Conservation (phyloP, 2,113 vertebrate species). For the Poeciliopsis prolifica region DNA sequence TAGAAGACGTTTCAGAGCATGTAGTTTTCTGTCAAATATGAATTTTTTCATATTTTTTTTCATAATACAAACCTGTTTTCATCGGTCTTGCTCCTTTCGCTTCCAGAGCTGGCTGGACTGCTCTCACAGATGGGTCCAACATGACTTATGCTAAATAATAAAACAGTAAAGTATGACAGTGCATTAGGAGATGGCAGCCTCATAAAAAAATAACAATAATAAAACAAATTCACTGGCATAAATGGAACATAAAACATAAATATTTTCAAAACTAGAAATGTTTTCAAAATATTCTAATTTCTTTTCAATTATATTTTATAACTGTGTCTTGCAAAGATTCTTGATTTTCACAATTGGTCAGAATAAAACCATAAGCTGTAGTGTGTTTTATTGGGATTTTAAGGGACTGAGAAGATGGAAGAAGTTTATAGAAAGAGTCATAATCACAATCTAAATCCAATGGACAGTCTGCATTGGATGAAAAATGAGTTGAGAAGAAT, state of each 20-base stretch:
- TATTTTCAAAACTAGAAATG: not conserved
- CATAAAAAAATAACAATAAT: not conserved
- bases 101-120: slow-evolving; percentile 86
- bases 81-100: slow-evolving; percentile 85
- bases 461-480: not conserved
- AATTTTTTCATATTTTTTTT: not conserved
- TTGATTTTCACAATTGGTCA: no score
- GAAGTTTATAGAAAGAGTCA: no score
- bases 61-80: slow-evolving; percentile 82
- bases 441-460: not conserved
- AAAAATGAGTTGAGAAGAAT: no score
- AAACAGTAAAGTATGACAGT: slow-evolving; percentile 2
- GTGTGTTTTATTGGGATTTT: not conserved
- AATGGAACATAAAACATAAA: not conserved
- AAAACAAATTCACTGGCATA: not conserved
- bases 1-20: not conserved
- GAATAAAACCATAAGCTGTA: no score
- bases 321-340: no score
- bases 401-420: not conserved
- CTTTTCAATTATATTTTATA: no score
- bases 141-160: slow-evolving; percentile 86
- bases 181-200: not conserved
- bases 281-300: not conserved
- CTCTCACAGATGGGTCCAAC: slow-evolving; percentile 94
- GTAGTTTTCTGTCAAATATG: not conserved